These are phyloP conservation scores for Chymomyza procnemis DNA, from an alignment of 2,888 invertebrate genomes.

Conservation along the genomic window DNA sequence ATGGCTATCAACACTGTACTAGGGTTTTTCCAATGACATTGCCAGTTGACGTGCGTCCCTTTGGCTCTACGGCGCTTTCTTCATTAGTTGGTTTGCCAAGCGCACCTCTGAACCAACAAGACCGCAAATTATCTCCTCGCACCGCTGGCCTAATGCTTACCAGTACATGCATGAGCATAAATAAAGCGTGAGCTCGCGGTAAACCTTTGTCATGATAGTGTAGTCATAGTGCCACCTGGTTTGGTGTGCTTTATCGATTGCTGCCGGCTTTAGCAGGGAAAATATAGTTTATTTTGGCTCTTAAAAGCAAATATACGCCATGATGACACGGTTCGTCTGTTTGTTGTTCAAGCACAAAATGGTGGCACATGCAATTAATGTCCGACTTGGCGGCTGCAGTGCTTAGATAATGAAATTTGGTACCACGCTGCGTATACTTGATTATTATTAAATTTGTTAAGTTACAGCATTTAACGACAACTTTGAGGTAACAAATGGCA, in stretches of 20 bases:
- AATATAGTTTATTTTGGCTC: constrained; percentile 22
- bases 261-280: constrained; percentile 23
- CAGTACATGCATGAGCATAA: neutral
- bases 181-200: neutral
- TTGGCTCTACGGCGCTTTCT: neutral
- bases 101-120: neutral
- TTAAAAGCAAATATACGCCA: constrained; percentile 6
- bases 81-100: neutral
- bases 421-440: constrained; percentile 43
- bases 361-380: neutral
- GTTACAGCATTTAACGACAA: neutral
- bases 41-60: neutral
- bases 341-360: neutral
- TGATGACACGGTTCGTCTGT: neutral
- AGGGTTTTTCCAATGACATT: neutral
- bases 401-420: constrained; percentile 17
- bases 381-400: constrained; percentile 10
- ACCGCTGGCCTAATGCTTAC: neutral
- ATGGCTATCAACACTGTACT: neutral
- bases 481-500: neutral
- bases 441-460: constrained; percentile 39
- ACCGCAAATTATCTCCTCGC: neutral
- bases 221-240: constrained; percentile 2
- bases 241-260: constrained; percentile 48
- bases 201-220: neutral